Evolutionary conservation across 1,140 invertebrate genomes (phyloP).

Genomic region (Druon quercuslanigerum): DNA sequence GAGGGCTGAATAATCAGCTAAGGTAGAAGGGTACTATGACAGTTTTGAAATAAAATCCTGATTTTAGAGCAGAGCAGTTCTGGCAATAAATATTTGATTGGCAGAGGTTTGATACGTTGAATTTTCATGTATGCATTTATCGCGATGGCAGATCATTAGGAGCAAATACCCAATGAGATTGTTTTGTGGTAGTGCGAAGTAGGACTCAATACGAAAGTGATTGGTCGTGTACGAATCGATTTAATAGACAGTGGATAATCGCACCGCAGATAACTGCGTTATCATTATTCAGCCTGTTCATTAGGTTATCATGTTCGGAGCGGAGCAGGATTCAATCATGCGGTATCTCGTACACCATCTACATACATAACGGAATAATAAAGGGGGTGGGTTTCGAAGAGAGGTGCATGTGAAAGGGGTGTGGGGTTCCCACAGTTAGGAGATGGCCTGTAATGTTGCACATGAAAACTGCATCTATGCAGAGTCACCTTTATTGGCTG

Average conservation of each 20-base stretch:
- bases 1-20: no score
- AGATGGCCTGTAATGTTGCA: background rate
- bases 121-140: background rate
- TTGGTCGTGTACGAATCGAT: conserved; percentile 56
- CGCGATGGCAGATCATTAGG: background rate
- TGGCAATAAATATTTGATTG: background rate
- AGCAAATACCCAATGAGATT: background rate
- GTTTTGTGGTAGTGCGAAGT: background rate
- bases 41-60: background rate
- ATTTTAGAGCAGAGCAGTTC: background rate
- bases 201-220: conserved; percentile 2
- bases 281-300: conserved; percentile 73
- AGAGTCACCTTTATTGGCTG: background rate
- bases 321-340: conserved; percentile 71
- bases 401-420: conserved; percentile 7
- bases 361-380: conserved; percentile 69
- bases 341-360: conserved; percentile 69
- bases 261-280: conserved; percentile 50
- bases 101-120: background rate
- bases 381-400: conserved; percentile 46
- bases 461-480: background rate
- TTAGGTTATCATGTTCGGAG: conserved; percentile 71
- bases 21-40: no score
- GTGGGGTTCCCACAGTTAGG: background rate
- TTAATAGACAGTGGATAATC: conserved; percentile 73